Evolutionary conservation across 2,888 invertebrate species (phyloP).

Genomic region (Acronicta alni): DNA sequence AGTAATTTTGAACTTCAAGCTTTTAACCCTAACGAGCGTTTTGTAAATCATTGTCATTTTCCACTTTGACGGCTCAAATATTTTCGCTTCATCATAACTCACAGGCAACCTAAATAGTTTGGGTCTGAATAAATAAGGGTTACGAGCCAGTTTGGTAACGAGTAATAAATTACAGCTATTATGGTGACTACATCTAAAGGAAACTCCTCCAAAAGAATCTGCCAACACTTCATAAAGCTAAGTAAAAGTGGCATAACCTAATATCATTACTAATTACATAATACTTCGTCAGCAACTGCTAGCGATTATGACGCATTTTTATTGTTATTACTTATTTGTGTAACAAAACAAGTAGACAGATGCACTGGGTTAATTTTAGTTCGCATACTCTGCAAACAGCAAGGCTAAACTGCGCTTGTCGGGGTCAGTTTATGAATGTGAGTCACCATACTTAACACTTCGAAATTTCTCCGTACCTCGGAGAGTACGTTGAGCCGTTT

Average conservation of each 20-base stretch:
- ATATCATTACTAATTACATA: conserved; percentile 71
- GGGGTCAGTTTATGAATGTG: too few relatives aligned
- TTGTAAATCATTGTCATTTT: conserved; percentile 33
- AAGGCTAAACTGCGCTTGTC: too few relatives aligned
- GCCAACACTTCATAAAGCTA: conserved; percentile 63
- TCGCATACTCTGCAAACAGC: too few relatives aligned
- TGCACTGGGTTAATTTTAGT: too few relatives aligned
- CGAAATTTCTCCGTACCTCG: too few relatives aligned
- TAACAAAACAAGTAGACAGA: background rate
- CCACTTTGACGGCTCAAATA: conserved; percentile 31
- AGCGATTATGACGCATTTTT: conserved; percentile 7
- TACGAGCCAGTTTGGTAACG: conserved; percentile 55
- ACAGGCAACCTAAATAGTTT: conserved; percentile 64
- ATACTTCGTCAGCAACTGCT: conserved; percentile 55
- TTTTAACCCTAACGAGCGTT: conserved; percentile 25
- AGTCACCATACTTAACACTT: too few relatives aligned
- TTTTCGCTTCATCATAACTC: conserved; percentile 54
- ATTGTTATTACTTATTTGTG: background rate
- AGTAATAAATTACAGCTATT: conserved; percentile 70
- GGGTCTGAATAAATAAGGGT: conserved; percentile 62
- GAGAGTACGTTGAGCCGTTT: too few relatives aligned
- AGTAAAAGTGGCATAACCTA: conserved; percentile 67
- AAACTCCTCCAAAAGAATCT: conserved; percentile 58
- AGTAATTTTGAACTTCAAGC: conserved; percentile 16
- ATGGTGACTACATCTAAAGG: conserved; percentile 72